These are phyloP conservation scores for Synanthedon myopaeformis DNA, from an alignment of 2,888 invertebrate species.

Conservation along the genomic window DNA sequence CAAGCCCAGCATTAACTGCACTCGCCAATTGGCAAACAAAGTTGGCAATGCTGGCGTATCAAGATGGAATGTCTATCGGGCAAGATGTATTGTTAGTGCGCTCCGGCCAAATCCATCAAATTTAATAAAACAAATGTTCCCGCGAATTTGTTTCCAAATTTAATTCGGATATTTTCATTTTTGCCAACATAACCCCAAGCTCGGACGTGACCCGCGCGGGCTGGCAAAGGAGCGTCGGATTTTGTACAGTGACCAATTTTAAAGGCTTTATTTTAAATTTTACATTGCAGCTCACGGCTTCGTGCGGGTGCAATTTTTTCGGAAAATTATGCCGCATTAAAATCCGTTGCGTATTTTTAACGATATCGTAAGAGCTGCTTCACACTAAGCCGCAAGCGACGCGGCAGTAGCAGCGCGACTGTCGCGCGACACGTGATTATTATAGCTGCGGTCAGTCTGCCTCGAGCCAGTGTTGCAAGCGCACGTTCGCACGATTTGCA, in stretches of 20 bases:
- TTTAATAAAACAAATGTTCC: conserved; percentile 10
- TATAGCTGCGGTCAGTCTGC: no score
- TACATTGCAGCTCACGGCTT: no score
- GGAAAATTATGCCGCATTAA: no score
- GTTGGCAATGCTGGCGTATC: neutral
- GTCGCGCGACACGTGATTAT: no score
- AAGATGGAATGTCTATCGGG: neutral
- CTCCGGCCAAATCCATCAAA: conserved; percentile 10
- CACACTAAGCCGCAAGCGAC: no score
- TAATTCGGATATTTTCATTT: conserved; percentile 23
- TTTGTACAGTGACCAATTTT: conserved; percentile 1
- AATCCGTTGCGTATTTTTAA: no score
- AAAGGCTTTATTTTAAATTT: no score
- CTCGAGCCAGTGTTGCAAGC: no score
- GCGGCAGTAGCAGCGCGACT: no score
- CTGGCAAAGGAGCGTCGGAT: conserved; percentile 1
- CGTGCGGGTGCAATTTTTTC: no score
- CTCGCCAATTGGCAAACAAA: neutral
- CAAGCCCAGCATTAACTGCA: neutral
- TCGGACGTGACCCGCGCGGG: conserved; percentile 13
- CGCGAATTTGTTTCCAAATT: conserved; percentile 14
- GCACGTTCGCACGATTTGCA: no score
- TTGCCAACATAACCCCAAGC: conserved; percentile 10
- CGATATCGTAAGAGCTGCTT: no score
- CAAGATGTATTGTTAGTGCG: neutral